Evolutionary conservation across 2,888 invertebrate genomes (phyloP), one percentile per base, ranked within the genome.

Genomic region (Ichneumon xanthorius): DNA sequence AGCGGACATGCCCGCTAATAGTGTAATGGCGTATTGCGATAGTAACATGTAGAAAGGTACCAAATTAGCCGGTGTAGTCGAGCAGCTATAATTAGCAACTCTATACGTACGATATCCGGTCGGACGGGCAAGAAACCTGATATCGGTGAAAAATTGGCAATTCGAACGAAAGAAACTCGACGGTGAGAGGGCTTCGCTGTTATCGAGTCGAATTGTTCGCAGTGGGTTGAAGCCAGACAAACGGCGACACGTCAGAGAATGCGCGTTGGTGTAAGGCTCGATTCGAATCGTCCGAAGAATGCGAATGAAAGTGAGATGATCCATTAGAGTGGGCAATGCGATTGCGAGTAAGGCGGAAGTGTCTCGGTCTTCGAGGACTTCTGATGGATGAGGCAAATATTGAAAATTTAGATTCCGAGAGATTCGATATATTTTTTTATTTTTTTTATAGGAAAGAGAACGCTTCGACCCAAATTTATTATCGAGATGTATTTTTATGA

Each of bases 31-130:
- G 80, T 67, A 82, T 40, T 75, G 67, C 53, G 53, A 75, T 50
- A 26, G 22, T 61, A 76, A 45, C 53, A 82, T 75, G 71, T 72
- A 67, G 72, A 85, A 77, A 85, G 85, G 71, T 58, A 76, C 55
- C 14, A 71, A 85, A 85, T 85, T 85, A 85, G 73, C 40, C 45
- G 37, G 73, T 63, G 85, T 81, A 82, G 70, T 85, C 73, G 78
- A 85, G 73, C 70, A 85, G 55, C 37, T 65, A 80, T 80, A 85
- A 85, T 76, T 67, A 30, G 26, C 79, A 33, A 75, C 45, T 82
- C 48, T 67, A 33, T 53, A 65, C 71, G 58, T 72, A 71, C 55
- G 48, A 61, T 61, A 16, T 85, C 85, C 82, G 85, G 58, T 71
- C 67, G 71, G n/a, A 63, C 30, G 22, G 75, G 26, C 14, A 50